phyloP scores from a whole-genome alignment of 2,888 invertebrate genomes.

The Stictocephala bisonia region DNA sequence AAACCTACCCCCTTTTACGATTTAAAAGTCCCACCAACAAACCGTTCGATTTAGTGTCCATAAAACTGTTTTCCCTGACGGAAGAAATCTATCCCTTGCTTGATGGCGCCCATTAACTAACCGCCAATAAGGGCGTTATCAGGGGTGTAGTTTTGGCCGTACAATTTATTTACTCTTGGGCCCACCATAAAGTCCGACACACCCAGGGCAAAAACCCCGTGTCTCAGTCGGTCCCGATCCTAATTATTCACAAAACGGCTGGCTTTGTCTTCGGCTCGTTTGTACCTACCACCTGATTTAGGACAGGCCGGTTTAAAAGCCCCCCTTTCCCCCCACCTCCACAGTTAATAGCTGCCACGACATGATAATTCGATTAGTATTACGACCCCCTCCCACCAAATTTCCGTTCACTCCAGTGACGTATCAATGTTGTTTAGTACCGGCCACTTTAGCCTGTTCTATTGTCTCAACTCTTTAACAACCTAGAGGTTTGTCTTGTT shows the following conservation, averaged over 20 bases:
- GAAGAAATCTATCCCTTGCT: too few species aligned
- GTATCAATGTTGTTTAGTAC: conserved; percentile 34
- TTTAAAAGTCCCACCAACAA: too few species aligned
- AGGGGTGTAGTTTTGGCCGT: neutral
- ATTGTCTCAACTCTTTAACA: conserved; percentile 20
- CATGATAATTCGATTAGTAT: conserved; percentile 56
- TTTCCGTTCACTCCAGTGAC: neutral
- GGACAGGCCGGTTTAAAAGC: conserved; percentile 35
- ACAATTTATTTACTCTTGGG: conserved; percentile 9
- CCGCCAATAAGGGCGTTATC: neutral
- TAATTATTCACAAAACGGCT: conserved; percentile 40
- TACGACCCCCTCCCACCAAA: conserved; percentile 31
- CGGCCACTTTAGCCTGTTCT: conserved; percentile 29
- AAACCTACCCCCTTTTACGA: too few species aligned
- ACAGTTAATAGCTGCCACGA: conserved; percentile 45
- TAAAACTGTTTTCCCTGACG: too few species aligned
- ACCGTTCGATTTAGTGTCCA: too few species aligned
- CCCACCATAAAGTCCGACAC: conserved; percentile 21
- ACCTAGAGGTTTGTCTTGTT: too few species aligned
- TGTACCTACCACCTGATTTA: conserved; percentile 53
- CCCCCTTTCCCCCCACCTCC: neutral
- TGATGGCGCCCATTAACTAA: too few species aligned
- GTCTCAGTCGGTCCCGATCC: conserved; percentile 4
- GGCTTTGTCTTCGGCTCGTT: too few species aligned
- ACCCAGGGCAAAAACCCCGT: conserved; percentile 23